Evolutionary conservation across 2,113 vertebrate species (phyloP), one percentile per base, ranked within the genome.

Genomic region (Lophura nycthemera): DNA sequence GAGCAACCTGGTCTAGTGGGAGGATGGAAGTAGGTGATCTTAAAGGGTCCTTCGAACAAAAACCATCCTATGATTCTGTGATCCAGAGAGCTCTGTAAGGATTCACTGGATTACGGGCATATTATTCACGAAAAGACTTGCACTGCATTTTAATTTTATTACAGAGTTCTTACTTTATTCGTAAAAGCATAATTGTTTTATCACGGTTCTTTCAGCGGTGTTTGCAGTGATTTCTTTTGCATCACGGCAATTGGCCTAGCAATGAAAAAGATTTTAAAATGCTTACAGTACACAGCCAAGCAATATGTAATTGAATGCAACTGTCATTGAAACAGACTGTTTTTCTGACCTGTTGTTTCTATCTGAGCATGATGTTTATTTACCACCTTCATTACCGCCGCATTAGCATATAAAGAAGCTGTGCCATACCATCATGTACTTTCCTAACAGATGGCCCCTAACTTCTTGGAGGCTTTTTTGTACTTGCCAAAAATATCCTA

Each of bases 331-430:
- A 91, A 74, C 69, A 94, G 79, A 45, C 14, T 88, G 60, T 19
- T 90, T 84, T 84, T 86, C 65, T 94, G 90, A 93, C 90, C 89
- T 94, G 77, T 96, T 94, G 83, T 93, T 95, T 90, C 76, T 83
- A 1, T 86, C 63, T 84, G 86, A 94, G 82, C 63, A 52, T 72
- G 69, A 59, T 89, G 83, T 84, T 96, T 96, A 94, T 90, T 96
- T 94, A 70, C 88, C 63, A 76, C 59, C 63, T 86, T 93, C 81
- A 54, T 96, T 93, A 92, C 13, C 69, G 77, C 57, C 87, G n/a
- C 66, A 84, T 93, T 93, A 94, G 66, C 70, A 69, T 90, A 81
- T 30, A 94, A 47, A 76, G 73, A 94, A 87, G 81, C 83, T 89
- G 83, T 92, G 80, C 73, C 40, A 24, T 84, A 63, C 81, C 54